Conservation (phyloP, 2,888 invertebrate species). For the Temnothorax ravouxi region DNA sequence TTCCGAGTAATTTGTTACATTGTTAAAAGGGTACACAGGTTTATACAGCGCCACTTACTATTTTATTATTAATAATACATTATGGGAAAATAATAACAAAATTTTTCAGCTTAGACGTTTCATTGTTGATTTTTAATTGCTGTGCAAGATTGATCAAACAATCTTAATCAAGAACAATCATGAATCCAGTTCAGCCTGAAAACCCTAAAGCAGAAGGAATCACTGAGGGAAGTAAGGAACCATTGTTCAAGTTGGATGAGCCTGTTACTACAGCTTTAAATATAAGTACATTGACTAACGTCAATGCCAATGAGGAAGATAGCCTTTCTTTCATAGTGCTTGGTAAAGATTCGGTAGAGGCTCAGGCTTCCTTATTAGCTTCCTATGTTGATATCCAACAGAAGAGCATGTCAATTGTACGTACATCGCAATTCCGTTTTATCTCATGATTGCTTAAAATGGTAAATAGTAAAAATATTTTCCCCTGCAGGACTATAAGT, state of each 20-base stretch:
- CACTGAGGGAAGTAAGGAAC: background rate
- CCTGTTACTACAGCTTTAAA: conserved; percentile 12
- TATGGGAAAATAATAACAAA: background rate
- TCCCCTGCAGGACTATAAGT: conserved; percentile 78
- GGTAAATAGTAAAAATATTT: conserved; percentile 15
- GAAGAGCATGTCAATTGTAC: conserved; percentile 77
- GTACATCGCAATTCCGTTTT: conserved; percentile 45
- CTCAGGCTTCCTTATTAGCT: conserved; percentile 77
- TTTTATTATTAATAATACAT: background rate
- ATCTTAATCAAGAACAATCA: background rate
- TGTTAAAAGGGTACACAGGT: background rate
- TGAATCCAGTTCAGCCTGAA: background rate
- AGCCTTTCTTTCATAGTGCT: conserved; percentile 83
- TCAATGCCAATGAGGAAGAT: conserved; percentile 63
- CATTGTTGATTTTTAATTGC: background rate
- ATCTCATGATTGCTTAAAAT: background rate
- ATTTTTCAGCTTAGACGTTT: background rate
- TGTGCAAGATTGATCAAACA: background rate
- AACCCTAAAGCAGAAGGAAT: background rate
- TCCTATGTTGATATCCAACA: conserved; percentile 79
- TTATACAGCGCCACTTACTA: background rate
- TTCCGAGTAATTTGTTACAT: background rate
- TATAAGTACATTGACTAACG: background rate
- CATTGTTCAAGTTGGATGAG: conserved; percentile 2
- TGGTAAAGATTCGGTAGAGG: conserved; percentile 79